These are phyloP conservation scores for Eupsilia transversa DNA, from an alignment of 2,888 invertebrate species.

Conservation along the genomic window DNA sequence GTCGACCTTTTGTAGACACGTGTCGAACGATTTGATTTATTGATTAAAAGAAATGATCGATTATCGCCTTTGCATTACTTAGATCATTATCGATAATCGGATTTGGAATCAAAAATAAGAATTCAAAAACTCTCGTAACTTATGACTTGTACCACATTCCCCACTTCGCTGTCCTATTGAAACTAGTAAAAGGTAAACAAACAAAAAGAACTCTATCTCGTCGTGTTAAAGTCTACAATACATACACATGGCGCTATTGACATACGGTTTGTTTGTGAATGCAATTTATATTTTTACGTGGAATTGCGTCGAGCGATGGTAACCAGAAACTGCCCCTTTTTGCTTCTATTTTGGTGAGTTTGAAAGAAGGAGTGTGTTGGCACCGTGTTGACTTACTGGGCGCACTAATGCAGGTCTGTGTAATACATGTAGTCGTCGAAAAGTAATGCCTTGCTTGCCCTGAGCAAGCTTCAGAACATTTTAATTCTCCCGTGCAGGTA, in stretches of 20 bases:
- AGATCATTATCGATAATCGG: neutral
- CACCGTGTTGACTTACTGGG: neutral
- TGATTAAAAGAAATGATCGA: constrained; percentile 37
- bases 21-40: constrained; percentile 33
- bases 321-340: constrained; percentile 70
- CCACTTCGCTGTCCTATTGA: constrained; percentile 62
- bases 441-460: neutral
- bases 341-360: constrained; percentile 66
- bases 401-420: neutral
- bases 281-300: constrained; percentile 64
- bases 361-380: constrained; percentile 30
- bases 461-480: neutral
- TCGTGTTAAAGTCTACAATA: constrained; percentile 40
- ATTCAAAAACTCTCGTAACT: constrained; percentile 17
- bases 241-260: constrained; percentile 7
- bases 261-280: constrained; percentile 46
- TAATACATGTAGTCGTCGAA: neutral
- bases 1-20: constrained; percentile 34
- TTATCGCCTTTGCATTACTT: constrained; percentile 18
- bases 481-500: neutral
- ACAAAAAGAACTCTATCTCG: constrained; percentile 44
- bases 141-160: constrained; percentile 45
- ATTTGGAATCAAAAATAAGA: neutral
- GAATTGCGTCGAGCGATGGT: constrained; percentile 62
- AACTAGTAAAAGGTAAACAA: constrained; percentile 49